Conservation (phyloP, 2,797 vertebrate genomes). For the Cetoscarus ocellatus region DNA sequence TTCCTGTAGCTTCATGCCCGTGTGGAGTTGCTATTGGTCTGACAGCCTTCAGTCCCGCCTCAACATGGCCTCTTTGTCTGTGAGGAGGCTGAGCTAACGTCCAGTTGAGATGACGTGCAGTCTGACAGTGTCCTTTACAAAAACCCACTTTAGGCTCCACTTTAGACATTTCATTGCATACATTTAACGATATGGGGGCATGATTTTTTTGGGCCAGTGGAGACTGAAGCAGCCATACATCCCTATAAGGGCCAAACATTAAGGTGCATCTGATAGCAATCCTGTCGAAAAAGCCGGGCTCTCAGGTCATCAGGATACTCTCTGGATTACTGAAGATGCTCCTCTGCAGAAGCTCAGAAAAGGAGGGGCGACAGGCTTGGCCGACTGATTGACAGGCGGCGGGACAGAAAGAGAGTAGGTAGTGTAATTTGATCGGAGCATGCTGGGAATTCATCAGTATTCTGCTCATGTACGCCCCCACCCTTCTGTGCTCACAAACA, state of each 20-base stretch:
- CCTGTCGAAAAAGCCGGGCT: constrained; percentile 7
- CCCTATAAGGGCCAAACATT: not conserved
- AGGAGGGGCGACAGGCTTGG: constrained; percentile 28
- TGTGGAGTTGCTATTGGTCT: too few relatives aligned
- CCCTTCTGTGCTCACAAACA: not conserved
- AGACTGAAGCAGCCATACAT: constrained; percentile 2
- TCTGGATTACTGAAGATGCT: constrained; percentile 36
- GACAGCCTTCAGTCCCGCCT: too few relatives aligned
- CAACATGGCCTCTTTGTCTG: too few relatives aligned
- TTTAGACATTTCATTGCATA: too few relatives aligned
- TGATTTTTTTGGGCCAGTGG: not conserved
- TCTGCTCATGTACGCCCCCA: constrained; percentile 16
- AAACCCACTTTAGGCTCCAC: too few relatives aligned
- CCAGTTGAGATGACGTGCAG: too few relatives aligned
- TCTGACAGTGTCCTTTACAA: too few relatives aligned
- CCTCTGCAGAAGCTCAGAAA: constrained; percentile 41
- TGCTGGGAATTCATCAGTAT: constrained; percentile 66
- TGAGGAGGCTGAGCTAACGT: too few relatives aligned
- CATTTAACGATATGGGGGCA: too few relatives aligned
- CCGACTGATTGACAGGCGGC: constrained; percentile 32
- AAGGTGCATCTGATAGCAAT: constrained; percentile 10
- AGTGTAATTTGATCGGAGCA: constrained; percentile 56
- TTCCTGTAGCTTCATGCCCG: too few relatives aligned
- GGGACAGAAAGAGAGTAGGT: constrained; percentile 31
- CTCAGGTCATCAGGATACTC: constrained; percentile 36